A percentile compares a stretch with the other conserved stretches of the same genome.
phyloP scores from a whole-genome alignment of 2,113 vertebrate species.

The Atherinomorus stipes region DNA sequence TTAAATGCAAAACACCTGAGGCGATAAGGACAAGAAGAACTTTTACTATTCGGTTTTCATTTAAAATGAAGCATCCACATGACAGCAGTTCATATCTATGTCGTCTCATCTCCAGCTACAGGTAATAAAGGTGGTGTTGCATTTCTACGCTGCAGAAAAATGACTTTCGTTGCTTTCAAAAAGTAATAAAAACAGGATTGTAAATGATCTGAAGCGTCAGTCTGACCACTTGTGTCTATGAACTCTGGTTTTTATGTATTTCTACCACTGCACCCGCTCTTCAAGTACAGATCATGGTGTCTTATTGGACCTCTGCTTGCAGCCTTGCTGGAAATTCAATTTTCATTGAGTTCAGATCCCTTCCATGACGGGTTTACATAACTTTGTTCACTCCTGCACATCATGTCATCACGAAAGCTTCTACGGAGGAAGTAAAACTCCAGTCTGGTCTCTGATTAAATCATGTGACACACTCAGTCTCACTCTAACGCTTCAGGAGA shows the following conservation, averaged over 20 bases:
- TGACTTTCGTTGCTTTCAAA: too few relatives aligned
- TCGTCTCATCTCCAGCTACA: too few relatives aligned
- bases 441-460: background rate
- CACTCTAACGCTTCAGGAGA: constrained; percentile 41
- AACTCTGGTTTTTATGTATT: background rate
- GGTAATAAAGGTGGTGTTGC: too few relatives aligned
- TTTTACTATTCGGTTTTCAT: too few relatives aligned
- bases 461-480: constrained; percentile 21
- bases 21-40: too few relatives aligned
- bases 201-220: too few relatives aligned
- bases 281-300: background rate
- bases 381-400: background rate
- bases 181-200: too few relatives aligned
- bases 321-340: background rate
- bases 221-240: too few relatives aligned
- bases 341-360: background rate
- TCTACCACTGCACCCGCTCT: constrained; percentile 12
- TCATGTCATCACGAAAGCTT: background rate
- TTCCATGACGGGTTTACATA: background rate
- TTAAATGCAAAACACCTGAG: too few relatives aligned
- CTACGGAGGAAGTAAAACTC: background rate
- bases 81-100: too few relatives aligned
- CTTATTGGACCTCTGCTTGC: background rate
- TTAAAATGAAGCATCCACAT: too few relatives aligned
- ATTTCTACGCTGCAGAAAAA: too few relatives aligned